Conservation (phyloP, 1,140 invertebrate genomes). For the Augochlora pura region DNA sequence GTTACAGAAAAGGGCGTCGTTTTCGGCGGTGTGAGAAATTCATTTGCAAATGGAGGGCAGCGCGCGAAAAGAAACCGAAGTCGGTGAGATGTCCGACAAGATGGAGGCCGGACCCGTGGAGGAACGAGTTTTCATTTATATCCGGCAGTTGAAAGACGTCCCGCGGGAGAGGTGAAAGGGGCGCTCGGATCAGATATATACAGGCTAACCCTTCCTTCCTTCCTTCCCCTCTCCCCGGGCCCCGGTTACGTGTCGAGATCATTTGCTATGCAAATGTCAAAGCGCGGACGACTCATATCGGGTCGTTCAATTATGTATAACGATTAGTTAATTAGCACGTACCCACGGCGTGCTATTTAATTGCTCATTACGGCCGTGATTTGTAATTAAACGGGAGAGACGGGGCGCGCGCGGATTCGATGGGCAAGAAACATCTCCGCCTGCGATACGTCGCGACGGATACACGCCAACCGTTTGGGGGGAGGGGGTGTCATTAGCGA, state of each 20-base stretch:
- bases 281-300: constrained; percentile 23
- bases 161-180: background rate
- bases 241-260: constrained; percentile 1
- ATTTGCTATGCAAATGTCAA: constrained; percentile 42
- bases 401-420: background rate
- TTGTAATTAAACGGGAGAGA: constrained; percentile 40
- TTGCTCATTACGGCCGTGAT: constrained; percentile 34
- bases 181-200: constrained; percentile 28
- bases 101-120: background rate
- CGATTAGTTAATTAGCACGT: constrained; percentile 45
- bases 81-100: background rate
- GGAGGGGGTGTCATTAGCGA: constrained; percentile 25
- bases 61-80: background rate
- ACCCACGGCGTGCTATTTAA: constrained; percentile 33
- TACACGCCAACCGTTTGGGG: too few species aligned
- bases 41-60: constrained; percentile 29
- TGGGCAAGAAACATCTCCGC: background rate
- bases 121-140: constrained; percentile 4
- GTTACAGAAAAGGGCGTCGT: too few species aligned
- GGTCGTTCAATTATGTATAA: constrained; percentile 34
- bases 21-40: background rate
- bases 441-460: constrained; percentile 8
- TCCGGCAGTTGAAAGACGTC: constrained; percentile 1
- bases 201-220: too few species aligned
- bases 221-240: background rate